A percentile compares a stretch with the other conserved stretches of the same genome.
These are phyloP conservation scores for Lasiommata megera DNA, from an alignment of 2,888 invertebrate genomes.

Conservation along the genomic window DNA sequence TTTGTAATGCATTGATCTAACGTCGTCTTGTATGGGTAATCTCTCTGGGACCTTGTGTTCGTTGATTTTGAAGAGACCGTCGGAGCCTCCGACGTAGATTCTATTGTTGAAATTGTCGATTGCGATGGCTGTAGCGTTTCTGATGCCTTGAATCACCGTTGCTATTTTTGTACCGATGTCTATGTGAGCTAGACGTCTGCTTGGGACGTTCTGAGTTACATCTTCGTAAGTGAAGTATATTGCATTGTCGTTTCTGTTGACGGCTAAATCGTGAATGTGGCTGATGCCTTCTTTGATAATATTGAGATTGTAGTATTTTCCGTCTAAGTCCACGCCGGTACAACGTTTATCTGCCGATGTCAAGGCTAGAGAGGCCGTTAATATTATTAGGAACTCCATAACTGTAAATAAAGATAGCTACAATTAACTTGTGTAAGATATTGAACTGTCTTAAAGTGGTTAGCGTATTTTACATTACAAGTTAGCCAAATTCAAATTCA, in stretches of 20 bases:
- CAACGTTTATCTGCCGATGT: slow-evolving; percentile 48
- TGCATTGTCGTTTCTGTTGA: slow-evolving; percentile 58
- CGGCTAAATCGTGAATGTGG: slow-evolving; percentile 51
- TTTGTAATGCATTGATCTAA: slow-evolving; percentile 55
- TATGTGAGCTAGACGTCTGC: slow-evolving; percentile 50
- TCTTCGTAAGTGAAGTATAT: slow-evolving; percentile 65
- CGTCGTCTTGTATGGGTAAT: slow-evolving; percentile 56
- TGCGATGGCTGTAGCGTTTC: slow-evolving; percentile 62
- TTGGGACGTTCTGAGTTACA: slow-evolving; percentile 40
- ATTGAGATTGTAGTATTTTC: slow-evolving; percentile 55
- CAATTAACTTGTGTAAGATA: no score
- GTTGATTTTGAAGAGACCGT: slow-evolving; percentile 60
- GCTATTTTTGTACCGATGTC: slow-evolving; percentile 47
- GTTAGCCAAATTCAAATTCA: no score
- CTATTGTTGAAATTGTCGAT: slow-evolving; percentile 56
- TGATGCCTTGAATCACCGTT: slow-evolving; percentile 54
- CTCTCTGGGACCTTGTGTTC: slow-evolving; percentile 52
- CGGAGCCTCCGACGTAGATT: slow-evolving; percentile 59
- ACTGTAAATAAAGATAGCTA: slow-evolving; percentile 15
- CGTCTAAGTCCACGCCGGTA: slow-evolving; percentile 51
- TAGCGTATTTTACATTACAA: no score
- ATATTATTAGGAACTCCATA: slow-evolving; percentile 41
- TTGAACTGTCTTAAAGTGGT: no score
- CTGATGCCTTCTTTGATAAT: slow-evolving; percentile 65
- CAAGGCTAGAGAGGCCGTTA: slow-evolving; percentile 38